Percentiles rank a stretch among this genome's conserved stretches.
These are phyloP conservation scores for Cichlasoma orientale DNA, from an alignment of 2,797 vertebrate genomes.

Conservation along the genomic window DNA sequence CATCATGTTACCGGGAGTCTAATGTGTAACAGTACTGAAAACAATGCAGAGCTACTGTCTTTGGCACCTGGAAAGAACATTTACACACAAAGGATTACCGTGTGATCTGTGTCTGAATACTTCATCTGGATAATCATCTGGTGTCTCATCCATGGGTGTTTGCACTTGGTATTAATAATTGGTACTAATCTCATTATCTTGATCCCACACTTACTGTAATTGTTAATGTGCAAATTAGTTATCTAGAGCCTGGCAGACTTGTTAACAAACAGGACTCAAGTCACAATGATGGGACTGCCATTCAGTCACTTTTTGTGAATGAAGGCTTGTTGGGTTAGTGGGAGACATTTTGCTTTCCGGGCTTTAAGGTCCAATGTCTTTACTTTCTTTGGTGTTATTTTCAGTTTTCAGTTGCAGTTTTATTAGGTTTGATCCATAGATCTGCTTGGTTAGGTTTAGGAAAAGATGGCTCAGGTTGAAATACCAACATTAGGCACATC, in stretches of 20 bases:
- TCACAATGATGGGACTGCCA: too few relatives aligned
- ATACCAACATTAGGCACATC: neutral
- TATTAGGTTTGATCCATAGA: neutral
- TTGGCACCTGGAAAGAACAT: neutral
- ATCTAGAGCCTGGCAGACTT: neutral
- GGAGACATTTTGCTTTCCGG: neutral
- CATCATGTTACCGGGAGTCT: neutral
- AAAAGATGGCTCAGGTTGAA: neutral
- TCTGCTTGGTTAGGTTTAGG: neutral
- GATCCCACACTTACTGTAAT: neutral
- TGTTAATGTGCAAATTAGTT: neutral
- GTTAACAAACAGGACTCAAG: neutral
- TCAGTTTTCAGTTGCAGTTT: neutral
- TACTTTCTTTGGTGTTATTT: neutral
- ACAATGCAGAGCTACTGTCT: neutral
- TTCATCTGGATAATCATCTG: neutral
- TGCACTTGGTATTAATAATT: neutral
- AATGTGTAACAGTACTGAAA: neutral
- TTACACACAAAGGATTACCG: neutral
- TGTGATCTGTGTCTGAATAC: neutral
- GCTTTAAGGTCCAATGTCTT: neutral
- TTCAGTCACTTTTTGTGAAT: neutral
- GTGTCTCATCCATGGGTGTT: neutral
- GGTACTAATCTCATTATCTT: neutral
- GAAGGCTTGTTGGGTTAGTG: neutral